A percentile compares a stretch with the other conserved stretches of the same genome.
Evolutionary conservation across 2,888 invertebrate genomes (phyloP).

Genomic region (Holacanthella duospinosa): DNA sequence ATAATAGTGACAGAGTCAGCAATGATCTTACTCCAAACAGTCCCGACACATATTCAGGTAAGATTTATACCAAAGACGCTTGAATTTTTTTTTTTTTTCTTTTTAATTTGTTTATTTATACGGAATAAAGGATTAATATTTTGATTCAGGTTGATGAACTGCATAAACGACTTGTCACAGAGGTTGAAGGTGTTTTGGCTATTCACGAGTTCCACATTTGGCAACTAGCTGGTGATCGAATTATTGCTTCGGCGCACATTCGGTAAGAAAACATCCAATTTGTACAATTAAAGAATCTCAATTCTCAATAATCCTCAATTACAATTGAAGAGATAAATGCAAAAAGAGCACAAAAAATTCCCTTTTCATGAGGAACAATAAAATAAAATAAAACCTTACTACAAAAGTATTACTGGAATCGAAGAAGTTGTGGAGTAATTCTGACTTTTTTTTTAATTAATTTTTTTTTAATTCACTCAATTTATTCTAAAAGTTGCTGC

Average conservation of each 20-base stretch:
- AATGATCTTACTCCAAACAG: constrained; percentile 90
- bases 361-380: background rate
- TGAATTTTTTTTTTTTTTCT: too few species aligned
- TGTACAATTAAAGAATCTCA: too few species aligned
- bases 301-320: too few species aligned
- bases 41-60: constrained; percentile 94
- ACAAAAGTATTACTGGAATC: background rate
- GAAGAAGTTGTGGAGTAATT: background rate
- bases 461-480: too few species aligned
- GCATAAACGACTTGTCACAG: constrained; percentile 70
- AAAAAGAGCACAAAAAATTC: too few species aligned
- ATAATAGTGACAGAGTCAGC: constrained; percentile 73
- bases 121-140: constrained; percentile 47
- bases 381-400: too few species aligned
- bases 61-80: too few species aligned
- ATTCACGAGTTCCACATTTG: constrained; percentile 98
- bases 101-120: too few species aligned
- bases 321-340: too few species aligned
- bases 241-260: constrained; percentile 94
- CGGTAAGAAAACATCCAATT: constrained; percentile 44
- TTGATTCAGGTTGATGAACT: constrained; percentile 85
- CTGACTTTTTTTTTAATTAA: too few species aligned
- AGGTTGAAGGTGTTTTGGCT: constrained; percentile 86
- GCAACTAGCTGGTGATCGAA: constrained; percentile 92
- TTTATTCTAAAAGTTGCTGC: too few species aligned